Evolutionary conservation across 2,888 invertebrate species (phyloP).

Genomic region (Drosophila antonietae): DNA sequence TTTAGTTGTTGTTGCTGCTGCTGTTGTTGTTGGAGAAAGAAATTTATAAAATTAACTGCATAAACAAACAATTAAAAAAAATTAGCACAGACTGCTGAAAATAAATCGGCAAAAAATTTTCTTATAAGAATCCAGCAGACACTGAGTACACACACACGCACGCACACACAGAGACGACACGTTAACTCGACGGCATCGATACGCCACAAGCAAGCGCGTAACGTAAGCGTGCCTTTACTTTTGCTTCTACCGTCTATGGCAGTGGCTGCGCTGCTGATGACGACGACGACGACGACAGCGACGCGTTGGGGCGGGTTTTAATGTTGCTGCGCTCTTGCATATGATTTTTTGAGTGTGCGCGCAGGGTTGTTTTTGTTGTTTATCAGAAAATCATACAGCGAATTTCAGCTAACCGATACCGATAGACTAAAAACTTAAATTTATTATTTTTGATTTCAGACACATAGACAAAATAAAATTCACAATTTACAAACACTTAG

Average conservation of each 20-base stretch:
- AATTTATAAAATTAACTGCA: constrained; percentile 45
- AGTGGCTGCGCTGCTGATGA: constrained; percentile 33
- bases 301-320: constrained; percentile 63
- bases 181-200: constrained; percentile 55
- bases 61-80: constrained; percentile 31
- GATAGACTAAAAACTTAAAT: constrained; percentile 47
- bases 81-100: constrained; percentile 19
- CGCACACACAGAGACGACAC: constrained; percentile 30
- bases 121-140: constrained; percentile 50
- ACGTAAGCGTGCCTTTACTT: constrained; percentile 59
- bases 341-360: constrained; percentile 48
- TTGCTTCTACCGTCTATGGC: constrained; percentile 37
- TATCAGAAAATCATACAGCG: constrained; percentile 51
- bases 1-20: constrained; percentile 55
- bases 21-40: constrained; percentile 27
- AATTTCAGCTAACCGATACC: constrained; percentile 53
- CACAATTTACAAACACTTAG: constrained; percentile 7
- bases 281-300: constrained; percentile 40
- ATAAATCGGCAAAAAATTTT: constrained; percentile 26
- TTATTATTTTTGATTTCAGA: constrained; percentile 40
- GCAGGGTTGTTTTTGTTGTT: constrained; percentile 59
- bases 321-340: constrained; percentile 62
- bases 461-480: constrained; percentile 28
- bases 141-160: constrained; percentile 17
- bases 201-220: constrained; percentile 48